These are phyloP conservation scores for Timema cristinae DNA, from an alignment of 2,888 invertebrate genomes.

Conservation along the genomic window DNA sequence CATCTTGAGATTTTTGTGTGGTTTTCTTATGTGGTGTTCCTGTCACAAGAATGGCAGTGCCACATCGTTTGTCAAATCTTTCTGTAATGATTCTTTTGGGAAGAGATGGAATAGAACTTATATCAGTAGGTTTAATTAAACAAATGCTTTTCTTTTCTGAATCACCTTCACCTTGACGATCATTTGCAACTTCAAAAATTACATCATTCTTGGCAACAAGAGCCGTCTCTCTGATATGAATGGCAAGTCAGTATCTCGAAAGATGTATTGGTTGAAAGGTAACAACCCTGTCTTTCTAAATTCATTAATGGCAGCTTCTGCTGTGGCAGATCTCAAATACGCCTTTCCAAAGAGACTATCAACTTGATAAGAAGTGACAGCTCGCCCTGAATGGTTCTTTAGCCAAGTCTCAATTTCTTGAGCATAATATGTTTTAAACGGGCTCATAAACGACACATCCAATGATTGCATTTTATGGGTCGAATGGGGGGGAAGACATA, in stretches of 20 bases:
- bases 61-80: too few relatives aligned
- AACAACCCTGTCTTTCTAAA: background rate
- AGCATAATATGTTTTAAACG: background rate
- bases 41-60: too few relatives aligned
- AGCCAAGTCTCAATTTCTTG: background rate
- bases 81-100: too few relatives aligned
- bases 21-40: too few relatives aligned
- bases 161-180: too few relatives aligned
- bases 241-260: background rate
- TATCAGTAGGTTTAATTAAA: too few relatives aligned
- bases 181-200: background rate
- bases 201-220: background rate
- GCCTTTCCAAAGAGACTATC: background rate
- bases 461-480: background rate
- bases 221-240: background rate
- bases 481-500: background rate
- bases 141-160: too few relatives aligned
- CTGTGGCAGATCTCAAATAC: background rate
- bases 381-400: background rate
- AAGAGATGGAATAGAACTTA: too few relatives aligned
- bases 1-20: too few relatives aligned
- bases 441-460: background rate
- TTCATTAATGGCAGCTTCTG: background rate
- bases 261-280: background rate
- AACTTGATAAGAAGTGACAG: background rate